phyloP scores from a whole-genome alignment of 2,888 invertebrate species.

The Pollenia amentaria region DNA sequence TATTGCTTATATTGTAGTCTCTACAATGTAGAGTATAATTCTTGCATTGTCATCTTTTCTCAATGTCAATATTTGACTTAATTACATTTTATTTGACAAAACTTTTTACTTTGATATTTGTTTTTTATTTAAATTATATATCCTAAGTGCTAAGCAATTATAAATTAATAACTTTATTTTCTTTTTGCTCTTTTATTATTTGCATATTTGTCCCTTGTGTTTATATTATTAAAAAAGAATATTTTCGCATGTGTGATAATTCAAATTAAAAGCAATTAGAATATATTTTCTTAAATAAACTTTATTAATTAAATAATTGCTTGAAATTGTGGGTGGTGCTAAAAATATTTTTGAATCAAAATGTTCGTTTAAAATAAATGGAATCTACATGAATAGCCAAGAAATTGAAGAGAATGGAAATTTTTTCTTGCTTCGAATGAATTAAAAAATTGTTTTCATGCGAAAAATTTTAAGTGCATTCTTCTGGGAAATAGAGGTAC shows the following conservation, averaged over 20 bases:
- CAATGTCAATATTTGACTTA: background rate
- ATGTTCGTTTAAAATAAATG: too few relatives aligned
- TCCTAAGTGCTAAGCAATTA: background rate
- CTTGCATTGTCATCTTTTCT: too few relatives aligned
- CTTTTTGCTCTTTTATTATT: background rate
- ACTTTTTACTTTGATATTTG: background rate
- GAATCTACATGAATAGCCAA: too few relatives aligned
- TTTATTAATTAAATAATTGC: background rate
- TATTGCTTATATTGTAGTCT: too few relatives aligned
- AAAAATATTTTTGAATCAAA: background rate
- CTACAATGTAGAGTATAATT: too few relatives aligned
- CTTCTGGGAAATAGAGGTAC: too few relatives aligned
- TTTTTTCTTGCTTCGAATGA: too few relatives aligned
- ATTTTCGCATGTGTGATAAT: slow-evolving; percentile 4
- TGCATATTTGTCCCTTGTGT: background rate
- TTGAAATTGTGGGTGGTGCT: background rate
- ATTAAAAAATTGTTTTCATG: too few relatives aligned
- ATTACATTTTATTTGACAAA: background rate
- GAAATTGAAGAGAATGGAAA: too few relatives aligned
- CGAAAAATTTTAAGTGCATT: too few relatives aligned
- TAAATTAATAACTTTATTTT: background rate
- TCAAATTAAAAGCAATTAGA: slow-evolving; percentile 3
- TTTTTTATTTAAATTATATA: background rate
- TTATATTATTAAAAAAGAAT: background rate
- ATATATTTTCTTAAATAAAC: background rate